phyloP scores from a whole-genome alignment of 1,140 invertebrate genomes.

The Drosophila equinoxialis region DNA sequence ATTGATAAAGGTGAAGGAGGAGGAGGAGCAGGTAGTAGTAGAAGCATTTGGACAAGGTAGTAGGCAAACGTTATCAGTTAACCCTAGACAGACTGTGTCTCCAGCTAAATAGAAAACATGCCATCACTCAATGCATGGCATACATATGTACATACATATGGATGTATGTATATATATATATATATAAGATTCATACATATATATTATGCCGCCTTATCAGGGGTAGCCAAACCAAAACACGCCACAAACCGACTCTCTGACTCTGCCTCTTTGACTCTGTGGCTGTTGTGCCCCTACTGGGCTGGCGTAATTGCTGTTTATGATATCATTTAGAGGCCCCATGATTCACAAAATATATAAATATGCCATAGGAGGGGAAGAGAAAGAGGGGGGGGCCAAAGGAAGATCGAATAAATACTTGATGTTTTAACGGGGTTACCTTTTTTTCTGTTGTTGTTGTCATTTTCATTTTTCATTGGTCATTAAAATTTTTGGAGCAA shows the following conservation, averaged over 20 bases:
- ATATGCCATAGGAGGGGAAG: not conserved
- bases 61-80: conserved; percentile 10
- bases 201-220: conserved; percentile 34
- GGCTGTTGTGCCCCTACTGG: not conserved
- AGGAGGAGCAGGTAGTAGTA: no score
- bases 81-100: conserved; percentile 12
- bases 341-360: conserved; percentile 48
- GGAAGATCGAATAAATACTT: conserved; percentile 25
- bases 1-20: no score
- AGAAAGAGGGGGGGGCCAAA: not conserved
- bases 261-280: not conserved
- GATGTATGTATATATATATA: not conserved
- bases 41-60: not conserved
- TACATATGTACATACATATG: not conserved
- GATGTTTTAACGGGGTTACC: conserved; percentile 11
- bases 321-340: conserved; percentile 59
- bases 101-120: conserved; percentile 6
- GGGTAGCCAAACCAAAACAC: conserved; percentile 24
- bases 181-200: not conserved
- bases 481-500: conserved; percentile 5
- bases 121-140: conserved; percentile 11
- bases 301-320: conserved; percentile 60
- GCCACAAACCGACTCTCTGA: conserved; percentile 11
- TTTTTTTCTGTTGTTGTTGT: not conserved
- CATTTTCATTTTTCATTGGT: not conserved